Percentiles rank a stretch among this genome's conserved stretches.
Evolutionary conservation across 2,797 vertebrate genomes (phyloP).

Genomic region (Protonibea diacanthus): DNA sequence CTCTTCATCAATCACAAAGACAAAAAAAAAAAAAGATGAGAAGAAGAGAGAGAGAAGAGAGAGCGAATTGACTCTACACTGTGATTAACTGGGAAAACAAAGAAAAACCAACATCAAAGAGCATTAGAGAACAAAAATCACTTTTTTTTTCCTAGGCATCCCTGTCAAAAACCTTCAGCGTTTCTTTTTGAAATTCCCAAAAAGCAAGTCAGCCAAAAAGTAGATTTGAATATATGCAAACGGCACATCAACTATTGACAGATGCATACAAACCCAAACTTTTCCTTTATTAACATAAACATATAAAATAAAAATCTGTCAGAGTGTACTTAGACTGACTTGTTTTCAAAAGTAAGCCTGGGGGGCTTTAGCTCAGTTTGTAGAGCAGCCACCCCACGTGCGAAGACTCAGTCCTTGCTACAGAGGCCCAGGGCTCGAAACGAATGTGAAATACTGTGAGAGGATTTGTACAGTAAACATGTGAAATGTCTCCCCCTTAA

Average conservation of each 20-base stretch:
- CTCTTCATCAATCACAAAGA: conserved; percentile 65
- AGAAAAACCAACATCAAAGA: conserved; percentile 63
- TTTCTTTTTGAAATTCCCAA: conserved; percentile 22
- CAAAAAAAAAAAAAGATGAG: conserved; percentile 39
- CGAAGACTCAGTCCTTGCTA: too few relatives aligned
- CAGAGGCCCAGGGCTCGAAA: too few relatives aligned
- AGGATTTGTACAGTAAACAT: neutral
- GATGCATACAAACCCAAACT: conserved; percentile 11
- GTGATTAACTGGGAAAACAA: conserved; percentile 56
- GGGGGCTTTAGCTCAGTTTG: too few relatives aligned
- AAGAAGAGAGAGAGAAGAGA: conserved; percentile 6
- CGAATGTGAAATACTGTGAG: neutral
- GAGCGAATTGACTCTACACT: conserved; percentile 35
- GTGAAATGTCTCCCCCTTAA: neutral
- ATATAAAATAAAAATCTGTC: neutral
- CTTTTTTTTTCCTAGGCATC: conserved; percentile 8
- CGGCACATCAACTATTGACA: conserved; percentile 4
- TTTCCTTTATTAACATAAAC: conserved; percentile 1
- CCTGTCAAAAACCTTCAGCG: conserved; percentile 25
- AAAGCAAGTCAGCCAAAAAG: conserved; percentile 20
- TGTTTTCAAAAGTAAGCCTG: conserved; percentile 19
- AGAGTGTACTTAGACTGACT: neutral
- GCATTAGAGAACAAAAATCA: conserved; percentile 11
- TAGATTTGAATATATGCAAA: conserved; percentile 11
- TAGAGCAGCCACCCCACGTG: too few relatives aligned